Conservation (phyloP, 2,797 vertebrate species). For the Crocidura indochinensis region DNA sequence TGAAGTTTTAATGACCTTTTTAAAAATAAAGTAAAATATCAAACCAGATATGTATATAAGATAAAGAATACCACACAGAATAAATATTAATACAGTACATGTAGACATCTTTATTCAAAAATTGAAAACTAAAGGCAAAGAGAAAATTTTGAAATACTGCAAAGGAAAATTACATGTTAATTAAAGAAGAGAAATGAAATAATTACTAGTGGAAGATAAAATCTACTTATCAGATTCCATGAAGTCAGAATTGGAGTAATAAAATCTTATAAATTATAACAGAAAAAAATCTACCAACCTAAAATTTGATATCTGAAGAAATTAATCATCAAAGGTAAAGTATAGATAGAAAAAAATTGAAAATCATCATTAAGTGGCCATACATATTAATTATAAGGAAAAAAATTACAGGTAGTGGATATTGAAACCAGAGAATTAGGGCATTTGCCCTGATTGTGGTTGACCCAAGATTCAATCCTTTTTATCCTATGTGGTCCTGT, state of each 20-base stretch:
- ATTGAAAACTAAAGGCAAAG: neutral
- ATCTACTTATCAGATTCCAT: neutral
- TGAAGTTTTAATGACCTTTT: neutral
- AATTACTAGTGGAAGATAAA: neutral
- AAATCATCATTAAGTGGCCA: neutral
- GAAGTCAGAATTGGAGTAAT: neutral
- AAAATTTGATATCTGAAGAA: neutral
- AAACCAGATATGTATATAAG: neutral
- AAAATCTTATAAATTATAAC: neutral
- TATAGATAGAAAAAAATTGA: neutral
- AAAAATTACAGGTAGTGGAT: neutral
- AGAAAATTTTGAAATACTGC: neutral
- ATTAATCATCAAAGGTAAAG: neutral
- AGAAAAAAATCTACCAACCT: neutral
- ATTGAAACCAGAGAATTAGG: no score
- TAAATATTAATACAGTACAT: neutral
- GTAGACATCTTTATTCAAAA: neutral
- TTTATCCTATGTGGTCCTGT: no score
- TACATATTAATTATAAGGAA: neutral
- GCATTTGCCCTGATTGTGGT: no score
- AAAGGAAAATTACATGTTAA: neutral
- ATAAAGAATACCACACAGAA: neutral
- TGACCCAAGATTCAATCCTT: no score
- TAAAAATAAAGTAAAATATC: slow-evolving; percentile 12
- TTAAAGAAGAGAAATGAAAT: neutral